These are phyloP conservation scores for Acronicta leporina DNA, from an alignment of 2,888 invertebrate genomes.

Conservation along the genomic window DNA sequence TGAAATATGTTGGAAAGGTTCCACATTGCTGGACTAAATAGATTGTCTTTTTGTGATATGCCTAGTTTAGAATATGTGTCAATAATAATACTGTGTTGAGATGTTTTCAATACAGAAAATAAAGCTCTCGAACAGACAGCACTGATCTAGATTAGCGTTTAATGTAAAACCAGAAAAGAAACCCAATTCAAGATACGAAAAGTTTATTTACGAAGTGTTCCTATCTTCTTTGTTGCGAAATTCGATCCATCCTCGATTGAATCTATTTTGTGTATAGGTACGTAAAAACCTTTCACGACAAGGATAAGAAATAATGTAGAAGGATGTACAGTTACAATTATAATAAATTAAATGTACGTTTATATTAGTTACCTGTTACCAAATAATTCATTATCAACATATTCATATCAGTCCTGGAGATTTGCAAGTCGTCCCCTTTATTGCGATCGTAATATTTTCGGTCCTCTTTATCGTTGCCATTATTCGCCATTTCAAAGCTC, in stretches of 20 bases:
- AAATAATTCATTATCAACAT: slow-evolving; percentile 99
- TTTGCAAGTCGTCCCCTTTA: slow-evolving; percentile 93
- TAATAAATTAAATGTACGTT: slow-evolving; percentile 1
- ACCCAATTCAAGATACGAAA: not conserved
- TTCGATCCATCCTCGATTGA: slow-evolving; percentile 13
- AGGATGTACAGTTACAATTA: slow-evolving; percentile 1
- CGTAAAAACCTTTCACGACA: not conserved
- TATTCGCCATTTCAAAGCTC: slow-evolving; percentile 80
- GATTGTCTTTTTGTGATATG: no score
- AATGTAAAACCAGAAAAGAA: no score
- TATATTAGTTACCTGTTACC: slow-evolving; percentile 93
- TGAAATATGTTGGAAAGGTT: slow-evolving; percentile 70
- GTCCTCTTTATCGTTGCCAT: slow-evolving; percentile 78
- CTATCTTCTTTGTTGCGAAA: slow-evolving; percentile 51
- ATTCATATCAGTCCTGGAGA: slow-evolving; percentile 98
- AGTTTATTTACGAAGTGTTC: slow-evolving; percentile 33
- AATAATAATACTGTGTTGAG: no score
- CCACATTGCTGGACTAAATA: not conserved
- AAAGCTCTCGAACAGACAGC: no score
- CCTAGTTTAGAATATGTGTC: no score
- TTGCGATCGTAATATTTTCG: slow-evolving; percentile 92
- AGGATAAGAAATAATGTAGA: slow-evolving; percentile 2
- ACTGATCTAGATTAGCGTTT: no score
- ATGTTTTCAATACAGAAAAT: no score
- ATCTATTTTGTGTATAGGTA: slow-evolving; percentile 15